Conservation (phyloP, 2,888 invertebrate genomes). For the Melieria crassipennis region DNA sequence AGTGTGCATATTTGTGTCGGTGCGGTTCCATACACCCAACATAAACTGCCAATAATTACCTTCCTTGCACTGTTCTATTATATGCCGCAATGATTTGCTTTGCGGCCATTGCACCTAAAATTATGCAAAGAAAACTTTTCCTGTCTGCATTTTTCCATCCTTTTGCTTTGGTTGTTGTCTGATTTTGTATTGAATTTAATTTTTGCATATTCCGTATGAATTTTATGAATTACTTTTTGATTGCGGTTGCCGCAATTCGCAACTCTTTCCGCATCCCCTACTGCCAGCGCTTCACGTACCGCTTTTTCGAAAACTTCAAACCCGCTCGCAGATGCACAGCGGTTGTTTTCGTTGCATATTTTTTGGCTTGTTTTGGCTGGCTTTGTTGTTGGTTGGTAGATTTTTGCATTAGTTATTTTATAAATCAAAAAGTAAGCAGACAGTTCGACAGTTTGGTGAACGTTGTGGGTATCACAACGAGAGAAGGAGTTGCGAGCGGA, state of each 20-base stretch:
- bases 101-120: no score
- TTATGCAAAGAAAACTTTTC: no score
- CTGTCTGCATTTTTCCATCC: no score
- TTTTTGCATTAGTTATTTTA: constrained; percentile 36
- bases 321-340: not conserved
- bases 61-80: no score
- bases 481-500: constrained; percentile 4
- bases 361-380: constrained; percentile 18
- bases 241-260: constrained; percentile 20
- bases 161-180: no score
- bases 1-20: no score
- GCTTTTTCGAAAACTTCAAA: no score
- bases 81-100: no score
- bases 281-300: no score
- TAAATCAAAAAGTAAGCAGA: constrained; percentile 40
- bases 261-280: not conserved
- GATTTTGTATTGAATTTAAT: constrained; percentile 32
- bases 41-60: no score
- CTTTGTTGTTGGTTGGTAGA: constrained; percentile 27
- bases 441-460: constrained; percentile 34
- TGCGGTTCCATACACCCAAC: no score
- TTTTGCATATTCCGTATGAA: constrained; percentile 21
- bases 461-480: constrained; percentile 15
- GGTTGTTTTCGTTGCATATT: constrained; percentile 22
- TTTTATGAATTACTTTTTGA: constrained; percentile 38